Percentiles rank a stretch among this genome's conserved stretches.
These are phyloP conservation scores for Amblyopsis hoosieri DNA, from an alignment of 2,797 vertebrate species.

Conservation along the genomic window DNA sequence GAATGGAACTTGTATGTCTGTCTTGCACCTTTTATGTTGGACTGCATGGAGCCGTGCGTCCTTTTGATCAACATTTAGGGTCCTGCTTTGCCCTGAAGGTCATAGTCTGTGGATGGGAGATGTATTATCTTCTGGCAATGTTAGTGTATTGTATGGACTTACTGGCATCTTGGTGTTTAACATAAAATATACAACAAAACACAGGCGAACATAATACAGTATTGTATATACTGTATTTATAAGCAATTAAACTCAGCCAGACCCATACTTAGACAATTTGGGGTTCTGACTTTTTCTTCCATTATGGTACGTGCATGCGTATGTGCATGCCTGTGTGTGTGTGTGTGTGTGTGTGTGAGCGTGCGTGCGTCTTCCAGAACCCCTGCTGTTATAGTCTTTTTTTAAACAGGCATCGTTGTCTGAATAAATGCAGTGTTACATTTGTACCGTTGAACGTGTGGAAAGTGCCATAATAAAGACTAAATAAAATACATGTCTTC, in stretches of 20 bases:
- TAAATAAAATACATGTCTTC: conserved; percentile 19
- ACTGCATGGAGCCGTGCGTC: conserved; percentile 9
- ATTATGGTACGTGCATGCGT: conserved; percentile 3
- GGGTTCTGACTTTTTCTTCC: neutral
- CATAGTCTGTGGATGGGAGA: neutral
- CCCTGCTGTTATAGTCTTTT: neutral
- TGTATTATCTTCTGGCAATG: neutral
- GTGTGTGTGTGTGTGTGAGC: neutral
- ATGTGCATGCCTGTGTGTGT: neutral
- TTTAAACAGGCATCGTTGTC: conserved; percentile 32
- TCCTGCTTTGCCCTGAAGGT: conserved; percentile 7
- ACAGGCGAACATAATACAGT: neutral
- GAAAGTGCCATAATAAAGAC: conserved; percentile 78
- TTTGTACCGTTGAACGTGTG: conserved; percentile 71
- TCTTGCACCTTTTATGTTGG: conserved; percentile 45
- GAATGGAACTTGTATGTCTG: conserved; percentile 56
- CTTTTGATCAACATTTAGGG: conserved; percentile 17
- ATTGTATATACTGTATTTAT: too few species aligned
- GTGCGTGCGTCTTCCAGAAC: neutral
- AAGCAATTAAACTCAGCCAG: neutral
- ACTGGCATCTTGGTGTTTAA: neutral
- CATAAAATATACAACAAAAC: neutral
- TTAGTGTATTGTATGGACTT: neutral
- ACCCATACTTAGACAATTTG: neutral
- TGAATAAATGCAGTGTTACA: conserved; percentile 55